Conservation (phyloP, 2,797 vertebrate genomes). For the Ctenosaura bakeri region DNA sequence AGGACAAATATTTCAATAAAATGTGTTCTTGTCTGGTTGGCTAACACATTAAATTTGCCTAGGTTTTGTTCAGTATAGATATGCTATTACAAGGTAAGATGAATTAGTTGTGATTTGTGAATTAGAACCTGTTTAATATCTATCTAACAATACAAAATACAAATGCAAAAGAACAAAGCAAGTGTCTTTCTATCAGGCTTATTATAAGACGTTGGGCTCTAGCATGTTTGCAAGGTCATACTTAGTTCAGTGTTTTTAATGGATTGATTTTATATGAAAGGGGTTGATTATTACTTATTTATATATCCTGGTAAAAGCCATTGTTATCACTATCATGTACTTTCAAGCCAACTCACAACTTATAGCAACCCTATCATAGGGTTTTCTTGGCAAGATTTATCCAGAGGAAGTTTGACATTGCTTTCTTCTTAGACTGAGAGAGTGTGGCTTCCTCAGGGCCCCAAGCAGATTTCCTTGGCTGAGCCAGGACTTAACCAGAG, state of each 20-base stretch:
- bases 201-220: not conserved
- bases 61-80: not conserved
- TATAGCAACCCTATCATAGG: too few relatives aligned
- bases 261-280: conserved; percentile 38
- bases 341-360: too few relatives aligned
- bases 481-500: conserved; percentile 31
- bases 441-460: too few relatives aligned
- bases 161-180: conserved; percentile 31
- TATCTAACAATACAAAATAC: conserved; percentile 51
- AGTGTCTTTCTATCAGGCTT: conserved; percentile 30
- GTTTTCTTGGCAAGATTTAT: too few relatives aligned
- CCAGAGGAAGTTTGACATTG: too few relatives aligned
- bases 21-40: conserved; percentile 25
- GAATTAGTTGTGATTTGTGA: conserved; percentile 54
- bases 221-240: conserved; percentile 40
- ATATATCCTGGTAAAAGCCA: conserved; percentile 54
- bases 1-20: conserved; percentile 63
- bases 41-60: conserved; percentile 36
- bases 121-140: conserved; percentile 47
- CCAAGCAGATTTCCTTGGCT: too few relatives aligned
- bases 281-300: conserved; percentile 39
- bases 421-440: too few relatives aligned
- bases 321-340: too few relatives aligned
- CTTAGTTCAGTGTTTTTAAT: conserved; percentile 51
- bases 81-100: conserved; percentile 57